These are phyloP conservation scores for Chrysolina haemoptera DNA, from an alignment of 2,888 invertebrate species.

Conservation along the genomic window DNA sequence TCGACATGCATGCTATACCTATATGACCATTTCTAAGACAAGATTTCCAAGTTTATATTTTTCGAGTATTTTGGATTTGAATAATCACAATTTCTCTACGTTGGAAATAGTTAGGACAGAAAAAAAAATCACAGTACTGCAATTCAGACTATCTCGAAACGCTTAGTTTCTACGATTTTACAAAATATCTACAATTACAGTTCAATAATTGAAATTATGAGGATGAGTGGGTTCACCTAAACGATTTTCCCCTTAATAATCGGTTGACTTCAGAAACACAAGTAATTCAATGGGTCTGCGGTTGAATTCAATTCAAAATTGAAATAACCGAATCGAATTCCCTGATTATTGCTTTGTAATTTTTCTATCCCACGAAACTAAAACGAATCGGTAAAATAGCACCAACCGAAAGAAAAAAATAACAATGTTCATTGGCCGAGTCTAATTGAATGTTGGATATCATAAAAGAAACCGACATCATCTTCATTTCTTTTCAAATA, in stretches of 20 bases:
- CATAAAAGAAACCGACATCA: neutral
- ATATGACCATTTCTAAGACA: neutral
- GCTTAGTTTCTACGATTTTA: neutral
- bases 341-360: neutral
- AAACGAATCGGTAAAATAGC: conserved; percentile 11
- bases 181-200: neutral
- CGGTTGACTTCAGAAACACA: conserved; percentile 2
- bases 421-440: neutral
- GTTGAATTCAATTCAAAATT: conserved; percentile 18
- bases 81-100: too few relatives aligned
- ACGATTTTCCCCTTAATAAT: neutral
- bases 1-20: neutral
- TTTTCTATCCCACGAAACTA: neutral
- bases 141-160: too few relatives aligned
- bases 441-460: conserved; percentile 2
- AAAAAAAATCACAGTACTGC: too few relatives aligned
- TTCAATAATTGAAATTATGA: neutral
- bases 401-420: neutral
- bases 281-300: conserved; percentile 7
- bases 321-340: conserved; percentile 20
- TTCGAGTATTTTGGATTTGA: too few relatives aligned
- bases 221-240: neutral
- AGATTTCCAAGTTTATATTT: neutral
- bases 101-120: too few relatives aligned
- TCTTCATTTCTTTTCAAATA: neutral